These are phyloP conservation scores for Lepidothrix coronata DNA, from an alignment of 2,113 vertebrate species.

Conservation along the genomic window DNA sequence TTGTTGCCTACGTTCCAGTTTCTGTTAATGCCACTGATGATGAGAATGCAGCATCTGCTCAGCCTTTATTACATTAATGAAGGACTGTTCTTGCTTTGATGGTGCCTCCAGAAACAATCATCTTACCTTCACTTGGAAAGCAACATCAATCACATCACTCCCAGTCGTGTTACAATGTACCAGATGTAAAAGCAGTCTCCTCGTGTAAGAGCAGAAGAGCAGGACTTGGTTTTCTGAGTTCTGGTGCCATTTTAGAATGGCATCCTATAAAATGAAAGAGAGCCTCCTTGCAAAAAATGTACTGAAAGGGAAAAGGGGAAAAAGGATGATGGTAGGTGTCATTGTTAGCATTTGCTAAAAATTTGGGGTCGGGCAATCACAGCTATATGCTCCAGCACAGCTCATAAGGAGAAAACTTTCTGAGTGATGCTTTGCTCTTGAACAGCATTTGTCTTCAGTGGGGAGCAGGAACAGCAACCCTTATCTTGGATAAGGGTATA, in stretches of 20 bases:
- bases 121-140: background rate
- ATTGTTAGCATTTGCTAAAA: background rate
- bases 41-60: background rate
- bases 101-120: background rate
- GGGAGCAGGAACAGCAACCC: background rate
- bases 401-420: rapidly evolving
- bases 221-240: background rate
- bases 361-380: background rate
- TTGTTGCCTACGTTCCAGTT: background rate
- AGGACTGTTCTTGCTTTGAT: background rate
- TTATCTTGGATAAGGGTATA: background rate
- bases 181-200: background rate
- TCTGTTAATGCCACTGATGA: background rate
- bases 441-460: background rate
- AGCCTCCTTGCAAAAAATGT: background rate
- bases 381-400: background rate
- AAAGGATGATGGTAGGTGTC: background rate
- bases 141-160: background rate
- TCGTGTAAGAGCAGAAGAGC: background rate
- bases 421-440: background rate
- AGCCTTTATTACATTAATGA: background rate
- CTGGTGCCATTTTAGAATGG: background rate
- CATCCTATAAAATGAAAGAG: background rate
- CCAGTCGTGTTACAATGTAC: background rate
- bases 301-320: background rate